A percentile compares a stretch with the other conserved stretches of the same genome.
These are phyloP conservation scores for Actinia tenebrosa DNA, from an alignment of 64 coral and sea anemone species.

Conservation along the genomic window DNA sequence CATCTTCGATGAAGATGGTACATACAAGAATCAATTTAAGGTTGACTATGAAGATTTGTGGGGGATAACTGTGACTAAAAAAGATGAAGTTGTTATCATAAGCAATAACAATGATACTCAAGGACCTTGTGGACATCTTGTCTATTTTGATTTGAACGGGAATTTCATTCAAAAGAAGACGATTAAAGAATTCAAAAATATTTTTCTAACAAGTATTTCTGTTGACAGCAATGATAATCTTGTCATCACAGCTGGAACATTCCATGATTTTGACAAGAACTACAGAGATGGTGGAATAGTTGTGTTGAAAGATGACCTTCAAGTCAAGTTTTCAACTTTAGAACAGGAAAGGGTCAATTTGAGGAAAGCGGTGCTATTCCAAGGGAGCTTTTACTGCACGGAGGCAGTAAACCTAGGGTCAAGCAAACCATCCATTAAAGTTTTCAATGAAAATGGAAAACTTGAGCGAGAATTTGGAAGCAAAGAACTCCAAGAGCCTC, in stretches of 20 bases:
- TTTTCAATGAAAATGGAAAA: slow-evolving; percentile 6
- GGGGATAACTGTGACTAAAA: background rate
- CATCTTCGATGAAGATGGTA: slow-evolving; percentile 1
- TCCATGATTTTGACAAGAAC: background rate
- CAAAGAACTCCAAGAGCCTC: background rate
- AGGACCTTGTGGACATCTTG: background rate
- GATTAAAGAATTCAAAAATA: background rate
- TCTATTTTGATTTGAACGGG: background rate
- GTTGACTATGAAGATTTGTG: background rate
- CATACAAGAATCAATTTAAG: background rate
- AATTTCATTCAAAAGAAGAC: background rate
- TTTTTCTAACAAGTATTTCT: background rate
- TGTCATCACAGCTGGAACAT: background rate
- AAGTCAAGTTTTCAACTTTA: slow-evolving; percentile 15
- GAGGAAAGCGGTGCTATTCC: background rate
- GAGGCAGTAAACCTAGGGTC: background rate
- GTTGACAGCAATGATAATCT: background rate
- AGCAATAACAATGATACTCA: background rate
- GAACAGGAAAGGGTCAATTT: background rate
- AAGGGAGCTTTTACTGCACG: background rate
- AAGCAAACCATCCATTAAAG: background rate
- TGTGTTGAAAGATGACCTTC: background rate
- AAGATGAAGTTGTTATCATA: background rate
- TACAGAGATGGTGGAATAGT: background rate
- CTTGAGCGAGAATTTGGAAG: background rate